phyloP scores from a whole-genome alignment of 2,888 invertebrate species.

The Plebejus anna region DNA sequence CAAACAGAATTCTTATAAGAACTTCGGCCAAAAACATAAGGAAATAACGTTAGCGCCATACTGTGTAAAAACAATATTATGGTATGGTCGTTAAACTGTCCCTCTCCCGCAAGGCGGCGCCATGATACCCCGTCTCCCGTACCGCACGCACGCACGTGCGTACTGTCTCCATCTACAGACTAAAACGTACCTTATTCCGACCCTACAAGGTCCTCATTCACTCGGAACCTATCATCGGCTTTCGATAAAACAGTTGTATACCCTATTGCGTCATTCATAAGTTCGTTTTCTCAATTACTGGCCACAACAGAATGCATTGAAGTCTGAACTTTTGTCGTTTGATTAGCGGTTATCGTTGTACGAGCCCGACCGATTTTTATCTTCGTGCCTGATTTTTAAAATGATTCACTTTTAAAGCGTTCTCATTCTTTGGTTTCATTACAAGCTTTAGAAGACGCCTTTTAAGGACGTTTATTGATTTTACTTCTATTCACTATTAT shows the following conservation, averaged over 20 bases:
- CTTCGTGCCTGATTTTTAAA: background rate
- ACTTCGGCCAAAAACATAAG: constrained; percentile 55
- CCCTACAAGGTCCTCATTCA: constrained; percentile 51
- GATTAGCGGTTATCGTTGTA: constrained; percentile 65
- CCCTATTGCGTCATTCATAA: constrained; percentile 57
- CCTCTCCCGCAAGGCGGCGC: constrained; percentile 75
- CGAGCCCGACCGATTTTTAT: constrained; percentile 12
- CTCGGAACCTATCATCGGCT: constrained; percentile 43
- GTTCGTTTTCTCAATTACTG: constrained; percentile 9
- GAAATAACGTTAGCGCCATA: constrained; percentile 73
- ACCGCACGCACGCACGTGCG: constrained; percentile 68
- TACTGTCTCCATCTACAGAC: constrained; percentile 47
- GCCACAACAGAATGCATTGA: constrained; percentile 54
- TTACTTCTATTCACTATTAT: background rate
- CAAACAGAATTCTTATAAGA: constrained; percentile 23
- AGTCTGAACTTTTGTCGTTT: constrained; percentile 75
- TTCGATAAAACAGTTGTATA: constrained; percentile 60
- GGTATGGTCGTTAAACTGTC: constrained; percentile 71
- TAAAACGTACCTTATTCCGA: constrained; percentile 54
- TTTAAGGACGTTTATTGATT: background rate
- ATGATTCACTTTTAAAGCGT: constrained; percentile 5
- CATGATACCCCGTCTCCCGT: constrained; percentile 48
- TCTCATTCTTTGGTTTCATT: background rate
- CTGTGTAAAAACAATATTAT: constrained; percentile 71
- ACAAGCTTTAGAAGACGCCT: background rate